These are phyloP conservation scores for Mythimna vitellina DNA, from an alignment of 2,888 invertebrate genomes.

Conservation along the genomic window DNA sequence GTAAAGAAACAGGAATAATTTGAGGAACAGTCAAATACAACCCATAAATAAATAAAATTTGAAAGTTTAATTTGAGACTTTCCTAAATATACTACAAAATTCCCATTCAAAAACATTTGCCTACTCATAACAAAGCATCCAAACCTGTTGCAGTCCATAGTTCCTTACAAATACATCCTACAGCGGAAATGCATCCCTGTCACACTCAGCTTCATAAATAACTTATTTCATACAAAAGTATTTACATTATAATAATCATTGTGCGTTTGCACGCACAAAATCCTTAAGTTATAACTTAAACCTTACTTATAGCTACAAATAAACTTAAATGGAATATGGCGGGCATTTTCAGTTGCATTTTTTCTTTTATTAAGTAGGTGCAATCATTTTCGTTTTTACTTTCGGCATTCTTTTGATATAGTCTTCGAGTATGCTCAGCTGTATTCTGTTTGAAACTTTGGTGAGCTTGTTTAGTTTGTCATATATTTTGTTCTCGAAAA, in stretches of 20 bases:
- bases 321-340: conserved; percentile 31
- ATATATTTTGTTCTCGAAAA: not conserved
- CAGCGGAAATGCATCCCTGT: conserved; percentile 19
- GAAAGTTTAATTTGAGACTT: too few relatives aligned
- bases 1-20: too few relatives aligned
- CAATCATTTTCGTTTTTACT: not conserved
- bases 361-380: conserved; percentile 11
- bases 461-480: not conserved
- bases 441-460: not conserved
- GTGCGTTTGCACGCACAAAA: conserved; percentile 20
- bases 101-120: not conserved
- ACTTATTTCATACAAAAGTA: conserved; percentile 29
- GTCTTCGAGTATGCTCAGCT: not conserved
- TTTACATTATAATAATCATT: conserved; percentile 38
- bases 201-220: conserved; percentile 41
- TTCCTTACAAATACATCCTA: conserved; percentile 9
- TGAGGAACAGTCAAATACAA: too few relatives aligned
- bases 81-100: too few relatives aligned
- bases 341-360: conserved; percentile 45
- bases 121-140: not conserved
- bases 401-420: not conserved
- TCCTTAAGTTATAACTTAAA: conserved; percentile 31
- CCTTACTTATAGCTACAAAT: conserved; percentile 15
- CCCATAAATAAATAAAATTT: too few relatives aligned
- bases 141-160: not conserved